Percentiles rank a stretch among this genome's conserved stretches.
Conservation (phyloP, 2,113 vertebrate species). For the Anser cygnoides region DNA sequence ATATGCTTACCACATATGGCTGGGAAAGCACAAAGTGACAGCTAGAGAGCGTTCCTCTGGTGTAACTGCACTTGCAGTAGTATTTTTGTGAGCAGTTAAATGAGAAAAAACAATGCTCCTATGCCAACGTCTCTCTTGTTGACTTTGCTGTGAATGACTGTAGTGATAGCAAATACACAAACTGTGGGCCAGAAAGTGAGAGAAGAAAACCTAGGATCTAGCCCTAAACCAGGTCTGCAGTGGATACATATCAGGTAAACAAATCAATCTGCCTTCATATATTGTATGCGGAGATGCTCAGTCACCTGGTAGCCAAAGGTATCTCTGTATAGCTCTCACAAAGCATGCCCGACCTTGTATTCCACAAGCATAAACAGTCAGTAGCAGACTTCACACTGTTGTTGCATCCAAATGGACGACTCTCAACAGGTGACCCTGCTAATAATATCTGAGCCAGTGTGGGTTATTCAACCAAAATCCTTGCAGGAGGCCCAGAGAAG, state of each 20-base stretch:
- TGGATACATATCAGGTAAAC: not conserved
- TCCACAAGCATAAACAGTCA: not conserved
- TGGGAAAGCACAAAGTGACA: not conserved
- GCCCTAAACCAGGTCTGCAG: not conserved
- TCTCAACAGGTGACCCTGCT: not conserved
- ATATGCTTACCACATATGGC: rapidly evolving
- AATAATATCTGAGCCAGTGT: not conserved
- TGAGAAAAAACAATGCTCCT: rapidly evolving
- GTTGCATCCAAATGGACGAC: not conserved
- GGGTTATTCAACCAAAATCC: not conserved
- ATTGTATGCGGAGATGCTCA: not conserved
- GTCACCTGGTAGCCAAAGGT: not conserved
- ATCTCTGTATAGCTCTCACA: not conserved
- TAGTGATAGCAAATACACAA: not conserved
- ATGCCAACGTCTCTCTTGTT: not conserved
- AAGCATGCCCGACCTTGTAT: not conserved
- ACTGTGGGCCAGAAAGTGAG: not conserved
- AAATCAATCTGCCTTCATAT: not conserved
- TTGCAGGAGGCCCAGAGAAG: not conserved
- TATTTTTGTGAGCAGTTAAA: not conserved
- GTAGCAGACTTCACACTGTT: not conserved
- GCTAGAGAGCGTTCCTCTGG: not conserved
- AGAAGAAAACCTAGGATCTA: not conserved
- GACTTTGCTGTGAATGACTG: not conserved
- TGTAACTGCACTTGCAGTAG: not conserved